Evolutionary conservation across 2,797 vertebrate species (phyloP), one percentile per base, ranked within the genome.

Genomic region (Rhinatrema bivittatum): DNA sequence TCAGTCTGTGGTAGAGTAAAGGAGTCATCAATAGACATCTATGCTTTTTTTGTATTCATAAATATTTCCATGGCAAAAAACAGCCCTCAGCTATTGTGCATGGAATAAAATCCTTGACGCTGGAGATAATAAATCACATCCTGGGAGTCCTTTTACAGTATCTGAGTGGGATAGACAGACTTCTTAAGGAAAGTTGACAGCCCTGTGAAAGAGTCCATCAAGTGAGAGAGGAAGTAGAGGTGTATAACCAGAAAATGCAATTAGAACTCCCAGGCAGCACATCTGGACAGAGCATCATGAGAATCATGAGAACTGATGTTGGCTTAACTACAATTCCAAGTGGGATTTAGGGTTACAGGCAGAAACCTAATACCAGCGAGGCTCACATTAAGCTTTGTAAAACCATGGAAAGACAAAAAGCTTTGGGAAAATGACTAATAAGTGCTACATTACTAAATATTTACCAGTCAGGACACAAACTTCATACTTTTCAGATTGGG

Each of bases 331-430:
- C 38, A 22, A 26, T 39, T 61, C 50, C 51, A 60, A 45, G 52
- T 59, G 49, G 47, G 60, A 29, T 25, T 30, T 16, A n/a, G 22
- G 56, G 44, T 46, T 25, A 41, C 38, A 58, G 50, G 32, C 39
- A 46, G 70, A 72, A 77, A 79, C 50, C 42, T 25, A 45, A 77
- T 53, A 71, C 72, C 56, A 57, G 60, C 46, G 46, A 53, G 43
- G 21, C 36, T 46, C 25, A 53, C 49, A n/a, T n/a, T 60, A 44
- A 60, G 40, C 20, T 14, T 24, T 23, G 33, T 34, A 36, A 45
- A 61, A 52, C n/a, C n/a, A n/a, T n/a, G n/a, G n/a, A n/a, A n/a
- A n/a, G n/a, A n/a, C n/a, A n/a, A n/a, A 65, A 59, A 52, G 60
- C 57, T 65, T 28, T 42, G 35, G 51, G 50, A 68, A 61, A 53